A percentile compares a stretch with the other conserved stretches of the same genome.
These are phyloP conservation scores for Semaprochilodus insignis DNA, from an alignment of 2,797 vertebrate species.

Conservation along the genomic window DNA sequence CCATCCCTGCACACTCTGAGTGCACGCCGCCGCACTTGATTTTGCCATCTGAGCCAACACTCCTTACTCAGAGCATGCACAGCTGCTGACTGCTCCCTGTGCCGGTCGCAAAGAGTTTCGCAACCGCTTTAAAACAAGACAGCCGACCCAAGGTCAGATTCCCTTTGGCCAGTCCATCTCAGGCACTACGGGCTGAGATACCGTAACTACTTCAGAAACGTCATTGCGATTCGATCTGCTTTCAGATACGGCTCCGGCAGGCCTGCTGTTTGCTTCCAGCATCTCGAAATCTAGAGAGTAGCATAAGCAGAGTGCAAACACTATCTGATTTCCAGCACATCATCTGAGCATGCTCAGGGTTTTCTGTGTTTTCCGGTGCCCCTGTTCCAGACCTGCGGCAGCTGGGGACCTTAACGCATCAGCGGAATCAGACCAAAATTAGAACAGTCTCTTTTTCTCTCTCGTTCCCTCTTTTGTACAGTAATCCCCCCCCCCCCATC, in stretches of 20 bases:
- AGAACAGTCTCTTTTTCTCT: constrained; percentile 16
- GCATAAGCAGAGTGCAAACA: background rate
- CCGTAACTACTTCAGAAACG: background rate
- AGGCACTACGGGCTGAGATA: background rate
- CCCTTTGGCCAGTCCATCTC: background rate
- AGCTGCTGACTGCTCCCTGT: background rate
- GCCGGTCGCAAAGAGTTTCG: background rate
- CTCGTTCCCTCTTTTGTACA: constrained; percentile 18
- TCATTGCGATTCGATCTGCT: background rate
- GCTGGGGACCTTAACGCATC: constrained; percentile 5
- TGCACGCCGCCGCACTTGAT: background rate
- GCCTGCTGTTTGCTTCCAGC: background rate
- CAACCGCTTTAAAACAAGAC: background rate
- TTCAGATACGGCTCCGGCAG: background rate
- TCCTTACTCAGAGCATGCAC: background rate
- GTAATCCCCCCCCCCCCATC: background rate
- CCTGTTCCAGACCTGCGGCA: constrained; percentile 19
- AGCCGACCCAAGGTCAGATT: constrained; percentile 8
- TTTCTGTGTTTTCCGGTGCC: constrained; percentile 1
- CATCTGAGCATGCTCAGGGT: background rate
- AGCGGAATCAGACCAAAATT: constrained; percentile 9
- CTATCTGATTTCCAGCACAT: background rate
- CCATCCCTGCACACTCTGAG: background rate
- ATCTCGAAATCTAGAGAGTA: too few species aligned
- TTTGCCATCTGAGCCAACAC: background rate